These are phyloP conservation scores for Champsocephalus esox DNA, from an alignment of 2,797 vertebrate species.

Conservation along the genomic window DNA sequence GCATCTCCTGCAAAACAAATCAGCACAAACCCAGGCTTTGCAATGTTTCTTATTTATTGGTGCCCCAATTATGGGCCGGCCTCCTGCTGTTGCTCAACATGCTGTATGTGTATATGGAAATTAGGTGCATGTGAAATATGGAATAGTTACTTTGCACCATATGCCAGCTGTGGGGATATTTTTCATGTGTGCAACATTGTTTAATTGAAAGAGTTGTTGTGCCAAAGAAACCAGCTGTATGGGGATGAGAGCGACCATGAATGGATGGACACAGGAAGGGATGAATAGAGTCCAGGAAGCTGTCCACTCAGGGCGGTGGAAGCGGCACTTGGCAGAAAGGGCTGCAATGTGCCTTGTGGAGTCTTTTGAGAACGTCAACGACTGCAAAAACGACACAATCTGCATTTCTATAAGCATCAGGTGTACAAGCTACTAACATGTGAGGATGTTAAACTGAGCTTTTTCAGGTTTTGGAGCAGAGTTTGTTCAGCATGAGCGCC, in stretches of 20 bases:
- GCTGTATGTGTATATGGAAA: slow-evolving; percentile 48
- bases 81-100: slow-evolving; percentile 52
- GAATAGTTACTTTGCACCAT: slow-evolving; percentile 39
- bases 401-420: slow-evolving; percentile 40
- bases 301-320: slow-evolving; percentile 61
- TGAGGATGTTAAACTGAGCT: neutral
- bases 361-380: slow-evolving; percentile 36
- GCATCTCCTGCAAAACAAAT: slow-evolving; percentile 57
- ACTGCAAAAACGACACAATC: slow-evolving; percentile 16
- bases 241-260: slow-evolving; percentile 73
- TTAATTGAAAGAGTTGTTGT: slow-evolving; percentile 62
- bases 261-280: slow-evolving; percentile 78
- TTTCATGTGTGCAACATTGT: slow-evolving; percentile 35
- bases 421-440: neutral
- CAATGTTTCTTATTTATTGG: slow-evolving; percentile 65
- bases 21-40: slow-evolving; percentile 59
- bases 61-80: slow-evolving; percentile 63
- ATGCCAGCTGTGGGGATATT: slow-evolving; percentile 36
- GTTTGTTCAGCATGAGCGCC: neutral
- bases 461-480: neutral
- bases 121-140: slow-evolving; percentile 56
- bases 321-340: slow-evolving; percentile 51
- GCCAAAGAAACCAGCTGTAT: slow-evolving; percentile 79
- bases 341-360: slow-evolving; percentile 41
- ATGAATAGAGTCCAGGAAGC: slow-evolving; percentile 74